phyloP scores from a whole-genome alignment of 2,113 vertebrate genomes.

The Callipepla squamata region DNA sequence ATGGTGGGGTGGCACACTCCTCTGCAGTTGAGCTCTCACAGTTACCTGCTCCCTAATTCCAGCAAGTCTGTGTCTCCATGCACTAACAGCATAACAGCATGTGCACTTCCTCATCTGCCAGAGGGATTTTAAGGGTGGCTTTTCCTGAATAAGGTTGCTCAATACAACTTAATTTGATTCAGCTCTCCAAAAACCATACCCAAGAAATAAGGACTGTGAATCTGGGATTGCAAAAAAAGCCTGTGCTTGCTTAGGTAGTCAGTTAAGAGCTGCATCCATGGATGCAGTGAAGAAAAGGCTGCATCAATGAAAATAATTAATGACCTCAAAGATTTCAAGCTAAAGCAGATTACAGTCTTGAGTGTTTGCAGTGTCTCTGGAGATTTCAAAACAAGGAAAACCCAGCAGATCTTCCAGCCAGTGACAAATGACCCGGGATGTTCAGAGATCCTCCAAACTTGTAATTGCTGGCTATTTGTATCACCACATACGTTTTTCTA shows the following conservation, averaged over 20 bases:
- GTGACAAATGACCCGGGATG: neutral
- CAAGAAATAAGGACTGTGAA: neutral
- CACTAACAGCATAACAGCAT: neutral
- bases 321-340: neutral
- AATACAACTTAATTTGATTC: neutral
- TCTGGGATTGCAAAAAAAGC: neutral
- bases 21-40: neutral
- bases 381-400: neutral
- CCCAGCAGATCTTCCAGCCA: neutral
- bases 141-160: neutral
- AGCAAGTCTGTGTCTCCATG: neutral
- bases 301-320: neutral
- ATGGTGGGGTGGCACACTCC: accelerated
- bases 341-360: neutral
- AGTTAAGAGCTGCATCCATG: neutral
- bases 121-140: neutral
- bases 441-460: neutral
- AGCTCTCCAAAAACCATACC: neutral
- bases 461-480: neutral
- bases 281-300: neutral
- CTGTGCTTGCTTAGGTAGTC: neutral
- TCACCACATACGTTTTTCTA: neutral
- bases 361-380: neutral
- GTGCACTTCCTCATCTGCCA: neutral
- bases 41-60: neutral